Conservation (phyloP, 2,113 vertebrate genomes). For the Daboia siamensis region DNA sequence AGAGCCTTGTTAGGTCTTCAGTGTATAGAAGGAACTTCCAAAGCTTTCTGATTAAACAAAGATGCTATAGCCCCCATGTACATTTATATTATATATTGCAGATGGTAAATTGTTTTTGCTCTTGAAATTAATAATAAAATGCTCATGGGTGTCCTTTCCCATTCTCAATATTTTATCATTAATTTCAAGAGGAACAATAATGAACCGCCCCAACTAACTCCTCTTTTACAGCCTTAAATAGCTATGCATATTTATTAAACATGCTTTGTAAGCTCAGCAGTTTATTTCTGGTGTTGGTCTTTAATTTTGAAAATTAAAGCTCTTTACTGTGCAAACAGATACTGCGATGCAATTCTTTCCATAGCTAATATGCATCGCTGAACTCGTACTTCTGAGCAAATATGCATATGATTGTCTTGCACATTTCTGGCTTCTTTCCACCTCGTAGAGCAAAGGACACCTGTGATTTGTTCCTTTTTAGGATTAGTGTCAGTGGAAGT, state of each 20-base stretch:
- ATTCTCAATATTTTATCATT: background rate
- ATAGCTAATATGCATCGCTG: background rate
- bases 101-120: background rate
- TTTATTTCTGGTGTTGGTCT: background rate
- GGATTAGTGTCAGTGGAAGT: background rate
- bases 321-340: background rate
- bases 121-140: slow-evolving; percentile 1
- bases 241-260: background rate
- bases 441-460: background rate
- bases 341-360: background rate
- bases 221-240: background rate
- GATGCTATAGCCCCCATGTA: background rate
- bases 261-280: background rate
- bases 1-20: background rate
- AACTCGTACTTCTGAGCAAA: background rate
- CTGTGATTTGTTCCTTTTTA: background rate
- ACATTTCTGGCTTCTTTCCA: background rate
- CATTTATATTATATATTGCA: background rate
- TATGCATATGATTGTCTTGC: background rate
- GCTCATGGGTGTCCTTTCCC: background rate
- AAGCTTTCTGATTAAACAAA: background rate
- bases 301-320: background rate
- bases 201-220: background rate
- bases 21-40: background rate
- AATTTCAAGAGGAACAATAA: background rate